Evolutionary conservation across 53 echinoderm and acorn worm genomes (phyloP).

Genomic region (Patiria pectinifera): DNA sequence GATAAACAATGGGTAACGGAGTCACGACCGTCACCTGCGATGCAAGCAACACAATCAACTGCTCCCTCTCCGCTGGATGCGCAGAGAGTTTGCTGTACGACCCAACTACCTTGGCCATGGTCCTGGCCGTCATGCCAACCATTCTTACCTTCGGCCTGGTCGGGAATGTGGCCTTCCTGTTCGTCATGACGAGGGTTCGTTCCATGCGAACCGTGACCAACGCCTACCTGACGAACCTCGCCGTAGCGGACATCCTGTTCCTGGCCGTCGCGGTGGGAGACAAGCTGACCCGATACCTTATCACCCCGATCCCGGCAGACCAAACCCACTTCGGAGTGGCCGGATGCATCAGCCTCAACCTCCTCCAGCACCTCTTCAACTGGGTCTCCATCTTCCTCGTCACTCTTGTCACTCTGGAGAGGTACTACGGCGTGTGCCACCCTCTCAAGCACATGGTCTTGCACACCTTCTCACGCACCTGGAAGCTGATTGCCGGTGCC

Average conservation of each 20-base stretch:
- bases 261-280: conserved; percentile 70
- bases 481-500: conserved; percentile 63
- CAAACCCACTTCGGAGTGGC: conserved; percentile 53
- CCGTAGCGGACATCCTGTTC: conserved; percentile 70
- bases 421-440: conserved; percentile 75
- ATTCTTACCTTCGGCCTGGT: conserved; percentile 72
- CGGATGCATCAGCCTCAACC: conserved; percentile 67
- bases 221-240: conserved; percentile 71
- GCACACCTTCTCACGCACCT: conserved; percentile 62
- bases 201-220: conserved; percentile 87
- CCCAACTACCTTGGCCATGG: conserved; percentile 7
- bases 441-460: conserved; percentile 70
- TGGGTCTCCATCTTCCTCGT: conserved; percentile 72
- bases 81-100: conserved; percentile 26
- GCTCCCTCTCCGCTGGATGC: background rate
- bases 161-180: conserved; percentile 71
- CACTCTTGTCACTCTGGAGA: conserved; percentile 68
- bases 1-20: background rate
- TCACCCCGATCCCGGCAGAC: conserved; percentile 65
- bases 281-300: conserved; percentile 60
- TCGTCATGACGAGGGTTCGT: conserved; percentile 73
- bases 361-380: conserved; percentile 66
- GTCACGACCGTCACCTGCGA: background rate
- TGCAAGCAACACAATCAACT: conserved; percentile 30
- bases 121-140: conserved; percentile 65